A percentile compares a stretch with the other conserved stretches of the same genome.
Conservation (phyloP, 2,888 invertebrate genomes). For the Stenolophus ochropezus region DNA sequence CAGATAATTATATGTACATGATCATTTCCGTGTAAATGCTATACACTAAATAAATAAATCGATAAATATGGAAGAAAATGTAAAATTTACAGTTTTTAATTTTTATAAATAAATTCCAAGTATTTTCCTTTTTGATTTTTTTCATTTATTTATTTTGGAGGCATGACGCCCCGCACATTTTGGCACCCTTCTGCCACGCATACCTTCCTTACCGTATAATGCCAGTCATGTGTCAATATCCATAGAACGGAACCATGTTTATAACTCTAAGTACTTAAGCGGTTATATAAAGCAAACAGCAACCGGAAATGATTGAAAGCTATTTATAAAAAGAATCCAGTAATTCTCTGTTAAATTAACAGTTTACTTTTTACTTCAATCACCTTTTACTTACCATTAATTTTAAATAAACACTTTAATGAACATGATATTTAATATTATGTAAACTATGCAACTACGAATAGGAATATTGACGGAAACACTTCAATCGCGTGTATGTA, state of each 20-base stretch:
- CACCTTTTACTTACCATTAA: not conserved
- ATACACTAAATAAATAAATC: no score
- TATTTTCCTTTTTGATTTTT: no score
- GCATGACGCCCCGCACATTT: no score
- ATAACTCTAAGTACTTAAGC: no score
- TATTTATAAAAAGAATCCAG: not conserved
- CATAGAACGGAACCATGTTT: not conserved
- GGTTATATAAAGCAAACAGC: not conserved
- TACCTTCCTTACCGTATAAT: not conserved
- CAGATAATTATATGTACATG: no score
- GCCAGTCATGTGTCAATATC: not conserved
- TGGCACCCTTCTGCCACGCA: no score
- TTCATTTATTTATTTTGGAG: no score
- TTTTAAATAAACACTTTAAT: not conserved
- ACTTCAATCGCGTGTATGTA: not conserved
- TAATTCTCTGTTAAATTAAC: not conserved
- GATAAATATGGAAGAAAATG: no score
- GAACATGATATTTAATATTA: not conserved
- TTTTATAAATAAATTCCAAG: no score
- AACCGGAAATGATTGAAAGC: not conserved
- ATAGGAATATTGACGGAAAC: not conserved
- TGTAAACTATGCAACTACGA: not conserved
- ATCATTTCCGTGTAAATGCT: no score
- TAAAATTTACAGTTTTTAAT: no score
- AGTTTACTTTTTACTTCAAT: not conserved